These are phyloP conservation scores for Leptestheria dahalacensis DNA, from an alignment of 1,140 invertebrate genomes.

Conservation along the genomic window DNA sequence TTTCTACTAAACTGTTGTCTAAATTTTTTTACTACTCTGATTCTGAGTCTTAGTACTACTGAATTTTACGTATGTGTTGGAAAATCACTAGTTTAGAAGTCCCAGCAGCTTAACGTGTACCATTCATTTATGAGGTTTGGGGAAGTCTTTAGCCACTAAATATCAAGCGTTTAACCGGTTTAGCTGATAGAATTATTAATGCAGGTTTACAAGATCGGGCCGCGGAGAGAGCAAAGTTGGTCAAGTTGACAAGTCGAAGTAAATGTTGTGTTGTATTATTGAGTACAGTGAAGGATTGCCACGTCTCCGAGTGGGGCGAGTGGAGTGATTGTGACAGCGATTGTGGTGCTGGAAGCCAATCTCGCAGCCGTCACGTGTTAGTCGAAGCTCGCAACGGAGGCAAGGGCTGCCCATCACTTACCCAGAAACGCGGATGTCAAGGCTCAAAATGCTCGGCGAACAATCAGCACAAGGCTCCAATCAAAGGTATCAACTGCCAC, in stretches of 20 bases:
- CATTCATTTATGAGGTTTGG: no score
- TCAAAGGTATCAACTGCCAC: slow-evolving; percentile 6
- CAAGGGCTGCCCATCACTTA: slow-evolving; percentile 50
- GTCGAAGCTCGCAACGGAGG: slow-evolving; percentile 53
- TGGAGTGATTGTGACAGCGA: slow-evolving; percentile 58
- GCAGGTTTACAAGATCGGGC: background rate
- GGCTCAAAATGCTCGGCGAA: slow-evolving; percentile 25
- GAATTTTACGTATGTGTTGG: no score
- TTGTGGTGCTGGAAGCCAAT: slow-evolving; percentile 60
- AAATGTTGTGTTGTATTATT: background rate
- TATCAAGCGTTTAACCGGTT: no score
- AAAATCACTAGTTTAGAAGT: no score
- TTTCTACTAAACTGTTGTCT: no score
- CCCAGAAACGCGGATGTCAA: slow-evolving; percentile 55
- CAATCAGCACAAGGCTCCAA: slow-evolving; percentile 13
- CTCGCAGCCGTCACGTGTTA: slow-evolving; percentile 41
- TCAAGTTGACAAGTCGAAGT: background rate
- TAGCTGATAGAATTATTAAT: no score
- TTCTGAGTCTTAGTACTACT: no score
- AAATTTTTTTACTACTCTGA: no score
- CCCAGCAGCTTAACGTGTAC: no score
- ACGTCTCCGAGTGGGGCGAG: slow-evolving; percentile 52
- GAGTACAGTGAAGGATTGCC: slow-evolving; percentile 56
- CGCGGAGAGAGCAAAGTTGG: background rate
- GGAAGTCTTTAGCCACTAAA: no score